Evolutionary conservation across 2,797 vertebrate species (phyloP).

Genomic region (Hoplostethus mediterraneus): DNA sequence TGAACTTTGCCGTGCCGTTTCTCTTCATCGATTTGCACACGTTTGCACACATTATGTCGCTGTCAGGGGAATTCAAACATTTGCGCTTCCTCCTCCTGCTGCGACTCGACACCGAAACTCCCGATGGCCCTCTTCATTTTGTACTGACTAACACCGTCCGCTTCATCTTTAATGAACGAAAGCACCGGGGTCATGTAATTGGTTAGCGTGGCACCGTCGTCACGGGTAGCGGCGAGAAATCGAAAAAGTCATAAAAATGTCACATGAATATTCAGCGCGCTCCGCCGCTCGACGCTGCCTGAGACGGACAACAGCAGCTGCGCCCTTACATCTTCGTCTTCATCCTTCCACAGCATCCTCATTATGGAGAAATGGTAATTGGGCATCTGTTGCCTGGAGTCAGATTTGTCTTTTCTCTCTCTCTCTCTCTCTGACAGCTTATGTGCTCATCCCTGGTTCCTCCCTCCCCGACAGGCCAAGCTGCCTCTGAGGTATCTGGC

Average conservation of each 20-base stretch:
- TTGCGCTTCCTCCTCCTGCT: conserved; percentile 5
- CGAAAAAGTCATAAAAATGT: conserved; percentile 75
- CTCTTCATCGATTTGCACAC: conserved; percentile 38
- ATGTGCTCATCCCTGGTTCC: background rate
- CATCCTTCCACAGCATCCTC: conserved; percentile 75
- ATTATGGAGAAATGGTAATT: conserved; percentile 83
- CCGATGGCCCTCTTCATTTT: conserved; percentile 16
- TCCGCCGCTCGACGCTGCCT: conserved; percentile 28
- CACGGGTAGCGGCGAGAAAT: conserved; percentile 36
- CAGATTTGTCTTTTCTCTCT: conserved; percentile 41
- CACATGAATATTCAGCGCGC: conserved; percentile 76
- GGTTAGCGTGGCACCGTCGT: conserved; percentile 12
- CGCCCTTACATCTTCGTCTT: conserved; percentile 74
- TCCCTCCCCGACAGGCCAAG: conserved; percentile 13
- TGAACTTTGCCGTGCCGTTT: conserved; percentile 16
- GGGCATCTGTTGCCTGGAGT: conserved; percentile 81
- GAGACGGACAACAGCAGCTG: conserved; percentile 77
- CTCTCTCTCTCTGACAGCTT: background rate
- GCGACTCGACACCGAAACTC: background rate
- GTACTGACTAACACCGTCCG: conserved; percentile 36
- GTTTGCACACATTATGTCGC: conserved; percentile 35
- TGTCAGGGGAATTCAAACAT: conserved; percentile 6
- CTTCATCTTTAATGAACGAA: conserved; percentile 48
- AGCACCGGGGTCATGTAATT: conserved; percentile 39
- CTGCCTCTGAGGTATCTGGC: conserved; percentile 39